phyloP scores from a whole-genome alignment of 1,140 invertebrate genomes.

The Agrypnia vestita region DNA sequence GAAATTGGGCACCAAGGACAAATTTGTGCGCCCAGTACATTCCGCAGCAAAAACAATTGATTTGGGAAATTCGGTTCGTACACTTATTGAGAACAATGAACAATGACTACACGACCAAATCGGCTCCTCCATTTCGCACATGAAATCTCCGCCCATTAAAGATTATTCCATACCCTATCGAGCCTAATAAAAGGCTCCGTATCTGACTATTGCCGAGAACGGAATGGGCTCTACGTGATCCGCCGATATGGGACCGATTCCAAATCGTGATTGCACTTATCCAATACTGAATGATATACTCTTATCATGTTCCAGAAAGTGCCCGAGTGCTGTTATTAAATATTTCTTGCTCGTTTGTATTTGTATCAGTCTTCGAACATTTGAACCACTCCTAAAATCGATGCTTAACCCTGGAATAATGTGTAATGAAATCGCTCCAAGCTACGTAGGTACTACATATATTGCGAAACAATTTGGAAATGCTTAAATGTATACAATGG shows the following conservation, averaged over 20 bases:
- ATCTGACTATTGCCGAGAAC: conserved; percentile 11
- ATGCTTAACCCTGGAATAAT: no score
- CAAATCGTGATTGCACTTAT: conserved; percentile 46
- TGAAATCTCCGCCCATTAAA: conserved; percentile 39
- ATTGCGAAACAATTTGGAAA: no score
- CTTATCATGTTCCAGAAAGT: conserved; percentile 9
- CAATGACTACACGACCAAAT: conserved; percentile 12
- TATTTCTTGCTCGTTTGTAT: conserved; percentile 17
- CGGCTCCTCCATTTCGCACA: conserved; percentile 15
- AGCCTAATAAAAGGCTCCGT: conserved; percentile 41
- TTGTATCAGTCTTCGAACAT: neutral
- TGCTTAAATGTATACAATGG: no score
- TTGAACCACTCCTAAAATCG: no score
- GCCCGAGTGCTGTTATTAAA: conserved; percentile 4
- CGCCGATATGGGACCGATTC: conserved; percentile 37
- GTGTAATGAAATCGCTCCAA: no score
- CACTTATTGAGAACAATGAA: conserved; percentile 40
- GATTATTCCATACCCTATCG: conserved; percentile 42
- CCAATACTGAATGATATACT: conserved; percentile 37
- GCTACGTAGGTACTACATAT: no score
- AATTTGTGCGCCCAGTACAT: neutral
- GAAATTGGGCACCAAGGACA: neutral
- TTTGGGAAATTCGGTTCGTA: conserved; percentile 31
- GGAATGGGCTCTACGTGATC: conserved; percentile 41
- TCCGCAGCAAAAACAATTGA: conserved; percentile 30